Percentiles rank a stretch among this genome's conserved stretches.
Conservation (phyloP, 2,797 vertebrate species). For the Micropoecilia bifurca region DNA sequence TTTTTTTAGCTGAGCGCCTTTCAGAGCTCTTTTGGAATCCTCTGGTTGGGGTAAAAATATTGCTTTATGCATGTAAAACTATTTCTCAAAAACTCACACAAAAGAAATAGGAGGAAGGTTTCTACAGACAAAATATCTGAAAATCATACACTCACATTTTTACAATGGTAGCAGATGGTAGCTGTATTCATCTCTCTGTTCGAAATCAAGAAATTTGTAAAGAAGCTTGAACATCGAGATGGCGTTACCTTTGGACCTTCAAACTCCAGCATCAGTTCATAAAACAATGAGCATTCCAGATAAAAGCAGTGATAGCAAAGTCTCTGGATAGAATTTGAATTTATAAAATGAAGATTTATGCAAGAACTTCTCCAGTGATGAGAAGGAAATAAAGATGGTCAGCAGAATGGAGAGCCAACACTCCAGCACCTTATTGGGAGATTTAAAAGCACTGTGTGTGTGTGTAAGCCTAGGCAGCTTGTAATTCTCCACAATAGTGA, state of each 20-base stretch:
- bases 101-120: background rate
- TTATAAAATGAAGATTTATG: background rate
- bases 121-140: background rate
- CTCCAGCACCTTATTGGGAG: background rate
- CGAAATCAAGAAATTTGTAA: background rate
- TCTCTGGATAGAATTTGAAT: background rate
- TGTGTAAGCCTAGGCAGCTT: background rate
- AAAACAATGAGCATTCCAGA: background rate
- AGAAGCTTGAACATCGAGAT: background rate
- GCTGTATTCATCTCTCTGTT: background rate
- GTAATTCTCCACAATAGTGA: background rate
- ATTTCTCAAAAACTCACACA: background rate
- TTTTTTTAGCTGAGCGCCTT: background rate
- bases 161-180: background rate
- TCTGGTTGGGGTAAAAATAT: background rate
- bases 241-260: background rate
- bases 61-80: background rate
- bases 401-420: background rate
- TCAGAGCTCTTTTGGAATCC: background rate
- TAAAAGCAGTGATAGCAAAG: background rate
- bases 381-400: background rate
- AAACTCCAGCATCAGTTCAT: background rate
- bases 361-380: background rate
- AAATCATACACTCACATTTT: background rate
- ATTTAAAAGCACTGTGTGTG: background rate